A percentile compares a stretch with the other conserved stretches of the same genome.
Evolutionary conservation across 2,113 vertebrate genomes (phyloP).

Genomic region (Alligator mississippiensis): DNA sequence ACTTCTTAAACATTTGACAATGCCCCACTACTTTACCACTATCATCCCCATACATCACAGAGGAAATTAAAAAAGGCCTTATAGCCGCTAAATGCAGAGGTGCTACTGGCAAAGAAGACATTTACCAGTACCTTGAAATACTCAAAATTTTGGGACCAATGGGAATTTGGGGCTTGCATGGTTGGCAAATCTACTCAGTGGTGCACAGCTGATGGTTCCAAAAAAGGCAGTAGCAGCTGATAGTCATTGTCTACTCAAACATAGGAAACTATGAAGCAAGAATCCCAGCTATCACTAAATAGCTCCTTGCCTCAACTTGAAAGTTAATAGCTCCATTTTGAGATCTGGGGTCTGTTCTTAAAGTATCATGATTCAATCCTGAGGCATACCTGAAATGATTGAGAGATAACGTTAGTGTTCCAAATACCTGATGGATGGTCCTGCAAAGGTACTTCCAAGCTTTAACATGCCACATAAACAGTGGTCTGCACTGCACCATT

Average conservation of each 20-base stretch:
- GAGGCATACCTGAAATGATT: too few relatives aligned
- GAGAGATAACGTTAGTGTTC: too few relatives aligned
- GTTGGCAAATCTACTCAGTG: neutral
- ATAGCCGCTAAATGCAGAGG: neutral
- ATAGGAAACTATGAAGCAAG: neutral
- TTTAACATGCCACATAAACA: neutral
- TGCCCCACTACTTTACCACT: neutral
- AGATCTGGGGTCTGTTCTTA: too few relatives aligned
- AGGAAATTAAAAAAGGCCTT: neutral
- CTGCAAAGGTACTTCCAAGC: neutral
- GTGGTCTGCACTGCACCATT: neutral
- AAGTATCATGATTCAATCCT: too few relatives aligned
- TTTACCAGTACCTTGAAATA: too few relatives aligned
- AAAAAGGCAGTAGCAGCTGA: neutral
- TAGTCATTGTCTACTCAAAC: neutral
- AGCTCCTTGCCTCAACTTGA: neutral
- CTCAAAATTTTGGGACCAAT: too few relatives aligned
- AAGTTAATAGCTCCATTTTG: neutral
- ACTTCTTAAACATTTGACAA: neutral
- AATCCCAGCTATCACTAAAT: neutral
- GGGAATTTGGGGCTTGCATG: neutral
- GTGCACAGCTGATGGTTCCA: neutral
- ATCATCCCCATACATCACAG: fast-evolving
- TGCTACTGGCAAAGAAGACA: too few relatives aligned
- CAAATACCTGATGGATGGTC: neutral